Evolutionary conservation across 92 coral and sea anemone species (phyloP).

Genomic region (Hydrozoanthus gracilis): DNA sequence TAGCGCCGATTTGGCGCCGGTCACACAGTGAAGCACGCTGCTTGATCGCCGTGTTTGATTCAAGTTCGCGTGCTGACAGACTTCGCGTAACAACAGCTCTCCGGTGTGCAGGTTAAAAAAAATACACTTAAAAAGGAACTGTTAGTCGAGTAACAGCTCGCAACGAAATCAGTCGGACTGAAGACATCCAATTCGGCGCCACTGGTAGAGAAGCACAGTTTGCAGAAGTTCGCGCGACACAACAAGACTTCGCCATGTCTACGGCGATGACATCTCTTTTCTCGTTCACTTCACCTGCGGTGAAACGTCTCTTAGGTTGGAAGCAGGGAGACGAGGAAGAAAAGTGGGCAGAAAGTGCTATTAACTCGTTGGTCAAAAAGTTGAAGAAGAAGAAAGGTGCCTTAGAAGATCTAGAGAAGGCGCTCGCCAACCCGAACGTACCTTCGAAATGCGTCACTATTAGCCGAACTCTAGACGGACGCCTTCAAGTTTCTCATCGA

Average conservation of each 20-base stretch:
- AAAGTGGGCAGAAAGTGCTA: slow-evolving; percentile 39
- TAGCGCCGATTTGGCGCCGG: slow-evolving; percentile 43
- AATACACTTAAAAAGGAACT: slow-evolving; percentile 33
- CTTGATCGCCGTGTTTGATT: slow-evolving; percentile 2
- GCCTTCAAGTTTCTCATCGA: slow-evolving; percentile 47
- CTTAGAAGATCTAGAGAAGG: slow-evolving; percentile 39
- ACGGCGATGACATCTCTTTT: slow-evolving; percentile 43
- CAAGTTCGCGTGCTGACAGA: slow-evolving; percentile 48
- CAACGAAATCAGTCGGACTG: slow-evolving; percentile 39
- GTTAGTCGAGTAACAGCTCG: slow-evolving; percentile 16
- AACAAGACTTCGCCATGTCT: slow-evolving; percentile 12
- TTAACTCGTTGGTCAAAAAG: slow-evolving; percentile 42
- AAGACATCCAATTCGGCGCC: slow-evolving; percentile 18
- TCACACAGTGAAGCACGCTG: slow-evolving; percentile 34
- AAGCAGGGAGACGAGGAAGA: slow-evolving; percentile 43
- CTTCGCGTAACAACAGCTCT: slow-evolving; percentile 24
- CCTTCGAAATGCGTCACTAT: slow-evolving; percentile 40
- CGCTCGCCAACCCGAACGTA: slow-evolving; percentile 21
- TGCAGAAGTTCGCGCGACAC: neutral
- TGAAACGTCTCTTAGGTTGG: slow-evolving; percentile 38
- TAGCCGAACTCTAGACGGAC: slow-evolving; percentile 36
- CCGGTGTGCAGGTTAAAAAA: slow-evolving; percentile 18
- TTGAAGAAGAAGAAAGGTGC: slow-evolving; percentile 46
- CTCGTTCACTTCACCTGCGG: slow-evolving; percentile 43
- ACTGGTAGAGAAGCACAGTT: neutral